Evolutionary conservation across 2,113 vertebrate species (phyloP), one percentile per base, ranked within the genome.

Genomic region (Cyprinus carpio): DNA sequence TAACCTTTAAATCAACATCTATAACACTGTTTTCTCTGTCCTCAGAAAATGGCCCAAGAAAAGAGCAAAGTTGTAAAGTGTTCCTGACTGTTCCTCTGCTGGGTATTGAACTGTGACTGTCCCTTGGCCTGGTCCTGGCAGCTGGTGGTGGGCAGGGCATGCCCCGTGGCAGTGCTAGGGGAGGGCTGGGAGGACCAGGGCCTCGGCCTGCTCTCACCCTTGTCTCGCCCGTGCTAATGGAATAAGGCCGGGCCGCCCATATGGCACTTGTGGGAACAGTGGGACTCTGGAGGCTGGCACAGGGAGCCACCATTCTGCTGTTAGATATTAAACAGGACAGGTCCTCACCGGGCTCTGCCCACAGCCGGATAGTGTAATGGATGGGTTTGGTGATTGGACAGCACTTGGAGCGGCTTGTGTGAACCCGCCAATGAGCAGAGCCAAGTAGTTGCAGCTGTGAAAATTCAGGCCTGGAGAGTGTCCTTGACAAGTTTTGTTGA

Each of bases 81-180:
- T 46, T 11, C 79, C 60, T 65, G 23, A 46, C 40, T 40, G 18
- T 51, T 69, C 25, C 81, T 34, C 49, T 72, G 49, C 13, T 12
- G 27, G 46, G 6, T 27, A 72, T 91, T 89, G 89, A 89, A 83
- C 86, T 75, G 85, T 54, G 87, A 85, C 90, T 89, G 87, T 90
- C 90, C 88, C 54, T 69, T 89, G 89, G 90, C 91, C 90, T 86
- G 85, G 88, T 83, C 89, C 89, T 92, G 92, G 93, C 94, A 95
- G 93, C 94, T 95, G 94, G 93, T 82, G 86, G 91, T 91, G 88
- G 93, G 93, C 89, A 92, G 92, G 93, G 92, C 93, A 91, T 94
- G 94, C 94, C 94, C 94, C 91, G 92, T 93, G 93, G 94, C 94
- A 88, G 91, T 92, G 93, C 93, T 94, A 93, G 91, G 92, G 92